A percentile compares a stretch with the other conserved stretches of the same genome.
Conservation (phyloP, 1,140 invertebrate genomes). For the Drosophila simulans region DNA sequence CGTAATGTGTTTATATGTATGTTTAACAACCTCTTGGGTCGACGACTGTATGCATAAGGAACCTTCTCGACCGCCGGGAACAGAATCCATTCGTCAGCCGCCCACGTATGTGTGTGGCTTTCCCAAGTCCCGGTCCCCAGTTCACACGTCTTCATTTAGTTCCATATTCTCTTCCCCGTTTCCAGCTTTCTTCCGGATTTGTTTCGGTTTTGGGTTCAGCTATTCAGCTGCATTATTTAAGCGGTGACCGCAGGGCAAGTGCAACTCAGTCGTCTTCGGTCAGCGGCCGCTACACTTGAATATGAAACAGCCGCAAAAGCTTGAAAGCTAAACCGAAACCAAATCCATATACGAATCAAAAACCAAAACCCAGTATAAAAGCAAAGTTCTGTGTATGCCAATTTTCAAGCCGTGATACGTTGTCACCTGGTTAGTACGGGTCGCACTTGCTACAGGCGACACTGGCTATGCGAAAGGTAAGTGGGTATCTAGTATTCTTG, state of each 20-base stretch:
- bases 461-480: constrained; percentile 35
- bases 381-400: constrained; percentile 4
- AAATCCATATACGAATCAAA: not conserved
- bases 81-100: constrained; percentile 36
- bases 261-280: constrained; percentile 76
- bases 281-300: constrained; percentile 68
- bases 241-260: constrained; percentile 55
- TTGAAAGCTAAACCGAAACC: constrained; percentile 3
- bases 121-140: not conserved
- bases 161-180: constrained; percentile 8
- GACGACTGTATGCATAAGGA: constrained; percentile 10
- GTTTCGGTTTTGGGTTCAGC: constrained; percentile 34
- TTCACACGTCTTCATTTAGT: constrained; percentile 5
- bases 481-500: constrained; percentile 5
- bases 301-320: constrained; percentile 42
- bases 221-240: constrained; percentile 64
- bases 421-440: constrained; percentile 12
- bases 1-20: not conserved
- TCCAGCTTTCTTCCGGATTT: constrained; percentile 17
- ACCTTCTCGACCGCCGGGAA: no score
- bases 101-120: constrained; percentile 36
- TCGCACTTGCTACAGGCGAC: not conserved
- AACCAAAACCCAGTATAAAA: constrained; percentile 1
- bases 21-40: not conserved
- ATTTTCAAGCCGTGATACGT: not conserved